A percentile compares a stretch with the other conserved stretches of the same genome.
phyloP scores from a whole-genome alignment of 2,113 vertebrate species.

The Tragelaphus strepsiceros region DNA sequence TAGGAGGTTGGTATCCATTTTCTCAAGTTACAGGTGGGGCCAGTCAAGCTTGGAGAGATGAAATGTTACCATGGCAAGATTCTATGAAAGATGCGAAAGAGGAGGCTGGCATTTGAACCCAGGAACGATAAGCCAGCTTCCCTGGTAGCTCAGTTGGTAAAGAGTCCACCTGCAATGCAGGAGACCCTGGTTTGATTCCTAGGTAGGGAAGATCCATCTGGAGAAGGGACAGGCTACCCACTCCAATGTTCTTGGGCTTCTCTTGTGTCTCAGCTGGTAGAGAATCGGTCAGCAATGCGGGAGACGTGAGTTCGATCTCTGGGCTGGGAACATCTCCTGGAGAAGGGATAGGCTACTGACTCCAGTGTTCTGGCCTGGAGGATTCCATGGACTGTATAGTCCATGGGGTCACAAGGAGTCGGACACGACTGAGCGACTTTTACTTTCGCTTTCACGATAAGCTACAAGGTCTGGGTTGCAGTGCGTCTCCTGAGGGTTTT shows the following conservation, averaged over 20 bases:
- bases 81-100: not conserved
- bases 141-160: not conserved
- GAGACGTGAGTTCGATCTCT: not conserved
- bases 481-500: not conserved
- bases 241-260: not conserved
- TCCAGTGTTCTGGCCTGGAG: not conserved
- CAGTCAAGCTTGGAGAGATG: not conserved
- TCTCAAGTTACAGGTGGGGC: not conserved
- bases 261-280: not conserved
- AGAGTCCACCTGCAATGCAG: not conserved
- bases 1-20: not conserved
- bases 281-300: not conserved
- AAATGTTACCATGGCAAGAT: not conserved
- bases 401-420: not conserved
- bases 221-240: not conserved
- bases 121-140: not conserved
- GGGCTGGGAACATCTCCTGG: not conserved
- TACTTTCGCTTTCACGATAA: not conserved
- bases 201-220: not conserved
- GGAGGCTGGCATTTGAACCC: not conserved
- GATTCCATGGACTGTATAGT: not conserved
- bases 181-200: not conserved
- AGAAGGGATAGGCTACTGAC: not conserved
- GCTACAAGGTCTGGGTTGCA: not conserved
- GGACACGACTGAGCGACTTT: not conserved